Evolutionary conservation across 2,888 invertebrate species (phyloP).

Genomic region (Coronaproctus castanopsis): DNA sequence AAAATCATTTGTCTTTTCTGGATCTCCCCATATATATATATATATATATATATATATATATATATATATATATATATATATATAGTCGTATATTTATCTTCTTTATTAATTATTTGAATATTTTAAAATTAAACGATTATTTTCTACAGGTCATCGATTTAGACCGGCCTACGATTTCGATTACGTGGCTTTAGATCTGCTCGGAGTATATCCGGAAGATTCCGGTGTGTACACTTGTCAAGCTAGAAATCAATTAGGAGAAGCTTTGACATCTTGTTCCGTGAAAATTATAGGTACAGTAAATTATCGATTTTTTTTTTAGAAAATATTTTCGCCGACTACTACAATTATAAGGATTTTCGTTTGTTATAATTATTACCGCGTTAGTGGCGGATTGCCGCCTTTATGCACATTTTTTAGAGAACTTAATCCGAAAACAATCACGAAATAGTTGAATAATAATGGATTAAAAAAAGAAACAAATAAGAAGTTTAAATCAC

Average conservation of each 20-base stretch:
- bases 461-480: too few species aligned
- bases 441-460: too few species aligned
- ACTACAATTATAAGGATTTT: not conserved
- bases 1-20: too few species aligned
- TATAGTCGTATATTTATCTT: too few species aligned
- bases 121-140: not conserved
- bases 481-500: too few species aligned
- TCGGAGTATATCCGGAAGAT: conserved; percentile 93
- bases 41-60: too few species aligned
- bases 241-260: conserved; percentile 83
- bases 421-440: not conserved
- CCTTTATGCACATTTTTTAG: too few species aligned
- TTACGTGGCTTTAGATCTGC: conserved; percentile 84
- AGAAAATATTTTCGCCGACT: too few species aligned
- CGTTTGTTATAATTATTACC: too few species aligned
- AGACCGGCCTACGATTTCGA: conserved; percentile 92
- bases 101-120: not conserved
- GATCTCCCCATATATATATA: too few species aligned
- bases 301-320: not conserved
- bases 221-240: conserved; percentile 89
- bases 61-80: too few species aligned
- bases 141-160: conserved; percentile 37
- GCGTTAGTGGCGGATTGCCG: too few species aligned
- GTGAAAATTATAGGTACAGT: conserved; percentile 51
- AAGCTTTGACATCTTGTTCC: conserved; percentile 81